A percentile compares a stretch with the other conserved stretches of the same genome.
Conservation (phyloP, 2,797 vertebrate species). For the Tragelaphus oryx region DNA sequence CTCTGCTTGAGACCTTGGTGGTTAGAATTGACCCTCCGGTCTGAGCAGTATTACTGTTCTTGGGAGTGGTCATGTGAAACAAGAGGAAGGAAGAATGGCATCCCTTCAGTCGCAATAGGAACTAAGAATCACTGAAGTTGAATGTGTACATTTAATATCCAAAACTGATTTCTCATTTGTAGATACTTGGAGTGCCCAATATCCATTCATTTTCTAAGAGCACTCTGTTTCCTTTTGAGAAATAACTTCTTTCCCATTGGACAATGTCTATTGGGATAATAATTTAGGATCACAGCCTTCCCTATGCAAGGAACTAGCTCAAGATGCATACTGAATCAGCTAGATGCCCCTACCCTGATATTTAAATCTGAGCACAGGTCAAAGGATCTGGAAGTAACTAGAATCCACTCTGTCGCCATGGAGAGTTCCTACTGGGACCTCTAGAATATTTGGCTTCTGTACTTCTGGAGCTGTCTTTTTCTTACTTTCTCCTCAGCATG, state of each 20-base stretch:
- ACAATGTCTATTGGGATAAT: not conserved
- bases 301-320: not conserved
- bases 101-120: not conserved
- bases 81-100: not conserved
- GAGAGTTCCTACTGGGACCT: fast-evolving
- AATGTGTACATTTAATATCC: not conserved
- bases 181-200: not conserved
- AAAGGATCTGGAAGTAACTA: not conserved
- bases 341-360: not conserved
- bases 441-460: not conserved
- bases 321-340: not conserved
- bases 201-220: not conserved
- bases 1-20: not conserved
- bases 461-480: not conserved
- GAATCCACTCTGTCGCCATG: not conserved
- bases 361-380: not conserved
- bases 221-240: not conserved
- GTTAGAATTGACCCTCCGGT: not conserved
- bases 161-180: not conserved
- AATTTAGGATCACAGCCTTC: not conserved
- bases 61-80: not conserved
- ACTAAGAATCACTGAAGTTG: not conserved
- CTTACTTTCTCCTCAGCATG: not conserved
- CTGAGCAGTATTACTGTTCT: not conserved
- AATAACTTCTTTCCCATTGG: not conserved